Conservation (phyloP, 2,888 invertebrate genomes). For the Peribatodes rhomboidaria region DNA sequence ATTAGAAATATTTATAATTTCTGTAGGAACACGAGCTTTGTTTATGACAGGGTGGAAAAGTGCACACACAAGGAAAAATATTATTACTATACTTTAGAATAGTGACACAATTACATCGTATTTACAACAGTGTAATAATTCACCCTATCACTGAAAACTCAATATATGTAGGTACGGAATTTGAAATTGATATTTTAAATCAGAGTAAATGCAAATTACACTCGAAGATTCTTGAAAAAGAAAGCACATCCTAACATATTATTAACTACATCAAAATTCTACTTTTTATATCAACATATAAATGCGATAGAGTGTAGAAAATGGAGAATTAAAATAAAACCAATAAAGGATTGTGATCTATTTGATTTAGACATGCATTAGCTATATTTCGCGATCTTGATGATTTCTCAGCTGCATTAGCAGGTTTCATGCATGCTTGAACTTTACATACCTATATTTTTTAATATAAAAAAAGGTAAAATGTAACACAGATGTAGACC, state of each 20-base stretch:
- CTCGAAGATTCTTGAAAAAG: constrained; percentile 44
- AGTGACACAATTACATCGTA: constrained; percentile 6
- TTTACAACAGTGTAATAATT: constrained; percentile 39
- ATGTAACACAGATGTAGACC: background rate
- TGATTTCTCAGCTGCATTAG: background rate
- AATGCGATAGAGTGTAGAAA: constrained; percentile 85
- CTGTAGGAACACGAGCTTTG: constrained; percentile 77
- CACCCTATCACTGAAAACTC: constrained; percentile 61
- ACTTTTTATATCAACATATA: constrained; percentile 50
- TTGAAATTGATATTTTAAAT: constrained; percentile 34
- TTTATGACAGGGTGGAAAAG: constrained; percentile 61
- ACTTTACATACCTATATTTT: background rate
- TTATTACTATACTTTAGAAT: constrained; percentile 3
- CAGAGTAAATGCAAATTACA: constrained; percentile 47
- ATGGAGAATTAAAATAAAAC: constrained; percentile 73
- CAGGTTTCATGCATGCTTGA: background rate
- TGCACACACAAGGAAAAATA: constrained; percentile 14
- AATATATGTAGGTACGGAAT: constrained; percentile 39
- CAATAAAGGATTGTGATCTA: constrained; percentile 70
- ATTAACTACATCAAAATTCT: constrained; percentile 43
- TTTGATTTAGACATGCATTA: constrained; percentile 6
- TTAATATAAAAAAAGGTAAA: background rate
- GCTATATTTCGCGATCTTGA: background rate
- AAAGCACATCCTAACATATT: constrained; percentile 44
- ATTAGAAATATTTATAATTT: constrained; percentile 58